phyloP scores from a whole-genome alignment of 1,140 invertebrate species.

The Steinernema feltiae region DNA sequence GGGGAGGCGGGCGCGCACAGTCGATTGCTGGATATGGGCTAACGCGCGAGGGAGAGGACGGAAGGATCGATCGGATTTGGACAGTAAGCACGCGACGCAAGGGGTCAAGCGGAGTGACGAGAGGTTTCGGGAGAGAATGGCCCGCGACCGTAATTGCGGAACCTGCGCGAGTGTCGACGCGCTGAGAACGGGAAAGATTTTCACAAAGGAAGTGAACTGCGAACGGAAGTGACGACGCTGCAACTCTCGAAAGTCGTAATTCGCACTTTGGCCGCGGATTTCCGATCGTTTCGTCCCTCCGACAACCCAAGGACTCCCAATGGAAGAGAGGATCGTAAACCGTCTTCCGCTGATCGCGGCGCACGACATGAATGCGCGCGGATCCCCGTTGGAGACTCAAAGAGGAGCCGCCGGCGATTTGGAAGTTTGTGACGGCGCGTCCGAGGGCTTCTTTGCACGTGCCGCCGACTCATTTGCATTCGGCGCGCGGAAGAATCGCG shows the following conservation, averaged over 20 bases:
- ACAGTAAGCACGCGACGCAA: conserved; percentile 10
- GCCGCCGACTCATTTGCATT: too few relatives aligned
- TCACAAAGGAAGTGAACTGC: not conserved
- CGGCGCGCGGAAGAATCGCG: too few relatives aligned
- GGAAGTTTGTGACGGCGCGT: too few relatives aligned
- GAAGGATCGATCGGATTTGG: conserved; percentile 15
- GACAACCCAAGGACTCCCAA: too few relatives aligned
- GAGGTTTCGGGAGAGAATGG: not conserved
- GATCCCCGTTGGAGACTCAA: too few relatives aligned
- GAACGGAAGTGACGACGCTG: not conserved
- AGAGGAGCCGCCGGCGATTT: too few relatives aligned
- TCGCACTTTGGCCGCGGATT: not conserved
- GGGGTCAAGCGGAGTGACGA: conserved; percentile 1
- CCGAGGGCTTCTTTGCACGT: too few relatives aligned
- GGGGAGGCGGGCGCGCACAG: not conserved
- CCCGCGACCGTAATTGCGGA: not conserved
- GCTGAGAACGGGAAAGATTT: not conserved
- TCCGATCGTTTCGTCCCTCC: too few relatives aligned
- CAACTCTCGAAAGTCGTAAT: not conserved
- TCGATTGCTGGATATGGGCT: not conserved
- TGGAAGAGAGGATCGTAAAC: too few relatives aligned
- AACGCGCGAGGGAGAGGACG: not conserved
- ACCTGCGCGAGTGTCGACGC: not conserved
- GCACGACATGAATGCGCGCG: too few relatives aligned
- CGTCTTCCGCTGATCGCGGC: too few relatives aligned